phyloP scores from a whole-genome alignment of 2,797 vertebrate species.

The Philypnodon macrostomus region DNA sequence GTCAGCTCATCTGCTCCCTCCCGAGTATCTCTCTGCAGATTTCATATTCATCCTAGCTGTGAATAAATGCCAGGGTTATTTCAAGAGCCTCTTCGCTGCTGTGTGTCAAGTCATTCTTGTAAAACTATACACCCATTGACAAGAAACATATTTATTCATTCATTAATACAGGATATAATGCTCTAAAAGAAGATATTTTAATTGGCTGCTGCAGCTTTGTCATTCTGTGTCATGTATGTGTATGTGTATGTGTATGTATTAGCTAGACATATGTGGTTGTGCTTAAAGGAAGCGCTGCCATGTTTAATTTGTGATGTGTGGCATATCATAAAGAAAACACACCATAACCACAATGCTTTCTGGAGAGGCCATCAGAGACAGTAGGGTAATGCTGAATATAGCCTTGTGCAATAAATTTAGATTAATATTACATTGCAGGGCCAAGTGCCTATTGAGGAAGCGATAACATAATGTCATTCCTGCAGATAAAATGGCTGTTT shows the following conservation, averaged over 20 bases:
- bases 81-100: conserved; percentile 23
- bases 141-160: not conserved
- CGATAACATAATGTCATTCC: conserved; percentile 12
- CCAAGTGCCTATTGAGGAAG: conserved; percentile 8
- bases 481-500: conserved; percentile 20
- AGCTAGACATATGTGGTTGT: not conserved
- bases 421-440: conserved; percentile 5
- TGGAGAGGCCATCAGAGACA: conserved; percentile 17
- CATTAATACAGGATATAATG: not conserved
- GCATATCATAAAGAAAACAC: conserved; percentile 21
- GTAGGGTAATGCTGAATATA: conserved; percentile 17
- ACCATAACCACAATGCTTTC: conserved; percentile 21
- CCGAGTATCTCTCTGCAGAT: conserved; percentile 47
- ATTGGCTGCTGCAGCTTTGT: not conserved
- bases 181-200: not conserved
- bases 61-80: conserved; percentile 46
- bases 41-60: conserved; percentile 46
- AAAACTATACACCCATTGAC: conserved; percentile 3
- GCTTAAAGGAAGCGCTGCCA: conserved; percentile 12
- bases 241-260: too few species aligned
- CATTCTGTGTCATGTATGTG: too few species aligned
- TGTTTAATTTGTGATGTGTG: conserved; percentile 22
- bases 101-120: conserved; percentile 13
- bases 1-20: conserved; percentile 47
- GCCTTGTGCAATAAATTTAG: conserved; percentile 15